Percentiles rank a stretch among this genome's conserved stretches.
Conservation (phyloP, 1,140 invertebrate species). For the Leptonema lineaticorne region DNA sequence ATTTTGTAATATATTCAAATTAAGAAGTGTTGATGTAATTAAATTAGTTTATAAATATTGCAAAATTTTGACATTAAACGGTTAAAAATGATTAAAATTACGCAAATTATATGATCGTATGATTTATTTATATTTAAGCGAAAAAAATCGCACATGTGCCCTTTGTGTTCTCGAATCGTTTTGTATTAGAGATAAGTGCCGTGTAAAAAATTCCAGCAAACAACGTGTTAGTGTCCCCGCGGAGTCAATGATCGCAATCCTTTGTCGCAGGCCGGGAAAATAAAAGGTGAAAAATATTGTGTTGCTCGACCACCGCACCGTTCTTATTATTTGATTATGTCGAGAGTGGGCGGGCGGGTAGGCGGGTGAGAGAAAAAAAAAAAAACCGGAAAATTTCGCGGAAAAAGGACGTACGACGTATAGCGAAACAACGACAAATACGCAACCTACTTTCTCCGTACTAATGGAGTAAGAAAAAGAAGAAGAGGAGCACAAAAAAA, state of each 20-base stretch:
- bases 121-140: too few species aligned
- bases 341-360: neutral
- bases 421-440: too few species aligned
- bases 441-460: too few species aligned
- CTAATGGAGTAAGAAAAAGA: neutral
- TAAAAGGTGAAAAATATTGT: slow-evolving; percentile 15
- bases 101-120: too few species aligned
- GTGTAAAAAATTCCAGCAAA: neutral
- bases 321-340: slow-evolving; percentile 12
- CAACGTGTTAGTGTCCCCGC: neutral
- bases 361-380: neutral
- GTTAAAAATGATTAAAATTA: too few species aligned
- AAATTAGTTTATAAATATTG: too few species aligned
- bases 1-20: too few species aligned
- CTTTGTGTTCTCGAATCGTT: neutral
- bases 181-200: slow-evolving; percentile 3
- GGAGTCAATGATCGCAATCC: slow-evolving; percentile 14
- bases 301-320: neutral
- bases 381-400: too few species aligned
- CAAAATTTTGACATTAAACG: too few species aligned
- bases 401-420: neutral
- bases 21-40: too few species aligned
- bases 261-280: slow-evolving; percentile 1
- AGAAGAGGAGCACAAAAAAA: neutral
- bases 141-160: neutral